These are phyloP conservation scores for Dendronephthya gigantea DNA, from an alignment of 64 coral and sea anemone species.

Conservation along the genomic window DNA sequence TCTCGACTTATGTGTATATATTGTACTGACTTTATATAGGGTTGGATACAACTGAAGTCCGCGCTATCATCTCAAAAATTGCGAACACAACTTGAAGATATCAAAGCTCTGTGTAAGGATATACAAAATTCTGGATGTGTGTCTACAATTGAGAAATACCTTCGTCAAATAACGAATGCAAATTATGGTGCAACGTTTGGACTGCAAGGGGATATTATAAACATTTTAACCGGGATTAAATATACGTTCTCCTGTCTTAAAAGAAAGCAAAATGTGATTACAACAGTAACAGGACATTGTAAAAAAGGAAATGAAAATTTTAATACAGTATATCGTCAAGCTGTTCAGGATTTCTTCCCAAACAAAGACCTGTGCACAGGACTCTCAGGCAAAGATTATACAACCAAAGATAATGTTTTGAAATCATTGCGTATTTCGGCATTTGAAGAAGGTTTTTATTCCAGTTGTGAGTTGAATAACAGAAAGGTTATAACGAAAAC, in stretches of 20 bases:
- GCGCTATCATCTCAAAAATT: background rate
- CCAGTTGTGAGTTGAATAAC: conserved; percentile 6
- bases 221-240: background rate
- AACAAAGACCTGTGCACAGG: background rate
- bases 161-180: background rate
- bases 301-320: conserved; percentile 7
- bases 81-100: background rate
- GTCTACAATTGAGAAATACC: background rate
- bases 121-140: background rate
- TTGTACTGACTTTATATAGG: background rate
- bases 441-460: background rate
- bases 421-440: background rate
- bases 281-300: background rate
- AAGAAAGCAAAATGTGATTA: background rate
- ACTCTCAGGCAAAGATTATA: background rate
- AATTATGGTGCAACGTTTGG: background rate
- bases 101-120: background rate
- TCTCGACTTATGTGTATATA: no score
- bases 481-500: background rate
- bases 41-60: background rate
- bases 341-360: background rate
- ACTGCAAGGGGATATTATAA: background rate
- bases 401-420: background rate
- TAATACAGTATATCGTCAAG: background rate
- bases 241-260: background rate